Evolutionary conservation across 2,888 invertebrate species (phyloP).

Genomic region (Athalia circularis): DNA sequence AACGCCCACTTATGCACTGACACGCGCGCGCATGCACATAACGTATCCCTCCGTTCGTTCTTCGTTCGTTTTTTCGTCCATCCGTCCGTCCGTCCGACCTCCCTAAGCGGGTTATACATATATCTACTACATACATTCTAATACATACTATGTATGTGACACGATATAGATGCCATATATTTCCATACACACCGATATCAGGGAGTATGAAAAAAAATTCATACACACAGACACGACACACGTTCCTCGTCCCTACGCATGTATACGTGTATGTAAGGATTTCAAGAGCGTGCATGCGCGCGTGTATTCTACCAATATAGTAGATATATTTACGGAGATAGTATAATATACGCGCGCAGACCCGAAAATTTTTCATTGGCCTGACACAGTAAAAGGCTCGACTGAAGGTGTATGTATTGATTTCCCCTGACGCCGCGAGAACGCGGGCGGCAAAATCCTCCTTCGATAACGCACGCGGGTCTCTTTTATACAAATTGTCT

Average conservation of each 20-base stretch:
- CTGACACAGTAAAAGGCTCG: conserved; percentile 27
- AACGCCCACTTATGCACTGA: conserved; percentile 55
- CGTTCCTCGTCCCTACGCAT: neutral
- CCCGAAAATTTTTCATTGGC: conserved; percentile 27
- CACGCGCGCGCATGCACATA: conserved; percentile 47
- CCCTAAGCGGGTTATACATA: conserved; percentile 30
- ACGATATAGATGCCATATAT: neutral
- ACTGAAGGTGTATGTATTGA: conserved; percentile 26
- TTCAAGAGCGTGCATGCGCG: too few relatives aligned
- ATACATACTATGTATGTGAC: neutral
- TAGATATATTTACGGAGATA: neutral
- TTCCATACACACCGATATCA: neutral
- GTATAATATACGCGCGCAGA: neutral
- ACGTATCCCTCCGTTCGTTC: conserved; percentile 18
- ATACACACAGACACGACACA: too few relatives aligned
- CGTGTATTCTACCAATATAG: neutral
- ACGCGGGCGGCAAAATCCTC: conserved; percentile 15
- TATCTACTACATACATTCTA: neutral
- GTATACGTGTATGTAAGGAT: neutral
- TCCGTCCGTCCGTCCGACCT: conserved; percentile 11
- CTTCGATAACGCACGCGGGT: conserved; percentile 12
- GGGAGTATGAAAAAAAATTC: neutral
- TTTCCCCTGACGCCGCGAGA: conserved; percentile 13
- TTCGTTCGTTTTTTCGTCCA: neutral
- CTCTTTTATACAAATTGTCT: neutral